Percentiles rank a stretch among this genome's conserved stretches.
Evolutionary conservation across 2,113 vertebrate species (phyloP).

Genomic region (Hipposideros armiger): DNA sequence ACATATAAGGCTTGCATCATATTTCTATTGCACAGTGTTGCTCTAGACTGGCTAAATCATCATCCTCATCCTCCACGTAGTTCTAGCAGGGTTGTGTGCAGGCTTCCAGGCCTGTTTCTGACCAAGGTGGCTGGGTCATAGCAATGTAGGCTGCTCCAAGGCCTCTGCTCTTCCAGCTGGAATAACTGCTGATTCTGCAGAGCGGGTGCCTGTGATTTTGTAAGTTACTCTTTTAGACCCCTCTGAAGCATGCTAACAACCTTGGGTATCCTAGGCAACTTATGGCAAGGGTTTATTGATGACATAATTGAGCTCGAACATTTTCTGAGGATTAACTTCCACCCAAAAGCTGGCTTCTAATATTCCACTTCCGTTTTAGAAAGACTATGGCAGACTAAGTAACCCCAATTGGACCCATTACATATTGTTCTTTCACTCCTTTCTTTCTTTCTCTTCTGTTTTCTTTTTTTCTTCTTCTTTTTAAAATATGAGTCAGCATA

Average conservation of each 20-base stretch:
- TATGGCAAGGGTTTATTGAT: neutral
- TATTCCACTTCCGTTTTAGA: constrained; percentile 10
- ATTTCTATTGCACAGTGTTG: neutral
- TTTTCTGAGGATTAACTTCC: neutral
- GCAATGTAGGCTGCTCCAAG: neutral
- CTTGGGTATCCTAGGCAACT: neutral
- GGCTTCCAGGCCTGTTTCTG: neutral
- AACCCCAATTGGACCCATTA: neutral
- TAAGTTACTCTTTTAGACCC: neutral
- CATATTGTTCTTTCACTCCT: neutral
- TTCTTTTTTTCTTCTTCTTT: neutral
- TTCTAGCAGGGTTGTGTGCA: neutral
- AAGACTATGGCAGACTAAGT: neutral
- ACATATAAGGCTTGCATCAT: neutral
- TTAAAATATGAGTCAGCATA: constrained; percentile 9
- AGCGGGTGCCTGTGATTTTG: neutral
- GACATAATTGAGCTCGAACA: neutral
- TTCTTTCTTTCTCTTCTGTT: neutral
- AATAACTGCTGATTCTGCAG: neutral
- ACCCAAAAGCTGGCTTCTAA: neutral
- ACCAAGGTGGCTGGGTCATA: neutral
- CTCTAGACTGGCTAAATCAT: neutral
- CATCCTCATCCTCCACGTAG: neutral
- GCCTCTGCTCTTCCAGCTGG: neutral
- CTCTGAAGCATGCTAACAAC: neutral